Conservation (phyloP, 2,797 vertebrate species). For the Sebastiscus albofasciatus region DNA sequence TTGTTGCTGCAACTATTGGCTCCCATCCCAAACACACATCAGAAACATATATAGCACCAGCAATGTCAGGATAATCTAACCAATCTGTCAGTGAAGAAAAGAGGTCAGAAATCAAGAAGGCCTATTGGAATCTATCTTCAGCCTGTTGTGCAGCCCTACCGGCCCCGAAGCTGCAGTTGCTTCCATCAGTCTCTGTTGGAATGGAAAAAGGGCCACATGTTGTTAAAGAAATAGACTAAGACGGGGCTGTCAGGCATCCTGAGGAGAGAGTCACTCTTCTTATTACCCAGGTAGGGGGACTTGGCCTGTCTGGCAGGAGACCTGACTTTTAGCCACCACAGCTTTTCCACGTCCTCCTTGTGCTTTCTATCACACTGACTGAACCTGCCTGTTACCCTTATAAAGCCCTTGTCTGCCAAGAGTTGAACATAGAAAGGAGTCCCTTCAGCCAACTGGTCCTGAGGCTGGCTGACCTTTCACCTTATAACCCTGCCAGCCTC, state of each 20-base stretch:
- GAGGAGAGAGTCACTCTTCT: constrained; percentile 59
- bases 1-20: background rate
- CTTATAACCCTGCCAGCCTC: background rate
- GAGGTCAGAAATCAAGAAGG: constrained; percentile 44
- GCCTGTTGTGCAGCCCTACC: constrained; percentile 21
- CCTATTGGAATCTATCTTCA: constrained; percentile 37
- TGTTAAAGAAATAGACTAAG: constrained; percentile 72
- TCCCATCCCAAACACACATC: background rate
- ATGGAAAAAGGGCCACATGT: constrained; percentile 64
- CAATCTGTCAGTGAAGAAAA: constrained; percentile 34
- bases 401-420: background rate
- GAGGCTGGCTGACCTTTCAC: background rate
- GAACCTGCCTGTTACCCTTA: background rate
- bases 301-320: constrained; percentile 46
- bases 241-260: constrained; percentile 53
- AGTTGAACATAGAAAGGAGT: background rate
- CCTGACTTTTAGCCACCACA: constrained; percentile 52
- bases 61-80: constrained; percentile 19
- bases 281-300: constrained; percentile 57
- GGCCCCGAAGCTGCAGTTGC: constrained; percentile 23
- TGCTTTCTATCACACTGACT: constrained; percentile 39
- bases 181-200: constrained; percentile 56
- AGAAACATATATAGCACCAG: background rate
- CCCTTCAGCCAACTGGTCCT: background rate
- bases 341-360: constrained; percentile 39